Evolutionary conservation across 2,797 vertebrate species (phyloP).

Genomic region (Paedocypris micromegethes): DNA sequence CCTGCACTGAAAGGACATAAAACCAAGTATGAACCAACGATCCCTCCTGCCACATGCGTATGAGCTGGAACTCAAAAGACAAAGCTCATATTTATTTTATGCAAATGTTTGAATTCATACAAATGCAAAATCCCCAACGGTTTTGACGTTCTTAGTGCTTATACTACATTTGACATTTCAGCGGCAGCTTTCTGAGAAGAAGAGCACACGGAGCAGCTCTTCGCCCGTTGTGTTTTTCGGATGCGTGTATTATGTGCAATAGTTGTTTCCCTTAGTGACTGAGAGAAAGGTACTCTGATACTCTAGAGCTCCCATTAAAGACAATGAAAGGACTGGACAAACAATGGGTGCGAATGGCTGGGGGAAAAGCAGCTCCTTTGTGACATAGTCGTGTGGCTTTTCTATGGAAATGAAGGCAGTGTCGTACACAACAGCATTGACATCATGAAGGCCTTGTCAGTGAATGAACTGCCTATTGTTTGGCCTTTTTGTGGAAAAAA

Average conservation of each 20-base stretch:
- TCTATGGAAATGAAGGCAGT: slow-evolving; percentile 84
- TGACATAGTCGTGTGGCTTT: slow-evolving; percentile 81
- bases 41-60: slow-evolving; percentile 84
- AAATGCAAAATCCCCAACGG: slow-evolving; percentile 36
- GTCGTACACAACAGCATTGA: slow-evolving; percentile 79
- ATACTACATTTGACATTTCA: slow-evolving; percentile 55
- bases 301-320: slow-evolving; percentile 74
- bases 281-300: slow-evolving; percentile 75
- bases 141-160: slow-evolving; percentile 52
- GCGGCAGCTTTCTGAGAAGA: slow-evolving; percentile 45
- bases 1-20: slow-evolving; percentile 81
- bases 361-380: slow-evolving; percentile 70
- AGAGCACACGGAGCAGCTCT: slow-evolving; percentile 55
- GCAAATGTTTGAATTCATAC: slow-evolving; percentile 47
- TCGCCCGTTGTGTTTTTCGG: slow-evolving; percentile 55
- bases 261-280: slow-evolving; percentile 74
- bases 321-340: slow-evolving; percentile 73
- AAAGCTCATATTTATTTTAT: slow-evolving; percentile 66
- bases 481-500: slow-evolving; percentile 80
- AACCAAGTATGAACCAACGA: slow-evolving; percentile 80
- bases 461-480: slow-evolving; percentile 80
- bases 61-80: slow-evolving; percentile 58
- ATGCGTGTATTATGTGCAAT: slow-evolving; percentile 87
- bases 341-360: slow-evolving; percentile 76
- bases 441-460: slow-evolving; percentile 69